Base-by-base conservation (phyloP, 2,888 invertebrate genomes). In the Plagiodera versicolora region DNA sequence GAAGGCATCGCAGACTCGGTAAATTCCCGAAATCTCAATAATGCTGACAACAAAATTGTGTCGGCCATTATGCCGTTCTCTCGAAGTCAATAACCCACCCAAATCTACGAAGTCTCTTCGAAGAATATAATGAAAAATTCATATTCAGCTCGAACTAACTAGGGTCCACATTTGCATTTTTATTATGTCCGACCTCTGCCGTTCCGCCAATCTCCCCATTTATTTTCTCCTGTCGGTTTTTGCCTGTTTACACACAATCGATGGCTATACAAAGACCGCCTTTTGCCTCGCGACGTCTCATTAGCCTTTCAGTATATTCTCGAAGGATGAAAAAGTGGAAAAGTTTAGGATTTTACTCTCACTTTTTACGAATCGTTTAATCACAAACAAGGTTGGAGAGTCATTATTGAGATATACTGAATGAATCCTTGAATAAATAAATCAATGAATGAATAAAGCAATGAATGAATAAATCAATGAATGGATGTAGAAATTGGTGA, bases 91-190 rank as follows among this genome's bases (percentile, higher is more conserved):
- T 39, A 39, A 39, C 14, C 39, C 14, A 14, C 39, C n/a, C 39
- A 39, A 11, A 39, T 39, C n/a, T 39, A n/a, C 54, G 54, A 63
- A 63, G 60, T 64, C 63, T 52, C 49, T 55, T 50, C 53, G 49
- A 58, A 59, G 55, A 56, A 46, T 63, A 72, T 66, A 67, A 72
- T 72, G 70, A 71, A 72, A 72, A 72, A 70, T 71, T 70, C 70
- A 72, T 71, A 68, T 71, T 72, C 68, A 70, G 67, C 68, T 70
- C 67, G 67, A 66, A 67, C 70, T 71, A 72, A 70, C 71, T 68
- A 69, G 70, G 70, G 69, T 70, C 69, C 63, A 66, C 67, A 72
- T 72, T 72, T 72, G 70, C 70, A 72, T 72, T 72, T 72, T 72
- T 71, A 72, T 72, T 70, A 65, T 68, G 69, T 69, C 67, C 67